Base-by-base conservation (phyloP, 2,797 vertebrate genomes). In the Xiphophorus birchmanni region DNA sequence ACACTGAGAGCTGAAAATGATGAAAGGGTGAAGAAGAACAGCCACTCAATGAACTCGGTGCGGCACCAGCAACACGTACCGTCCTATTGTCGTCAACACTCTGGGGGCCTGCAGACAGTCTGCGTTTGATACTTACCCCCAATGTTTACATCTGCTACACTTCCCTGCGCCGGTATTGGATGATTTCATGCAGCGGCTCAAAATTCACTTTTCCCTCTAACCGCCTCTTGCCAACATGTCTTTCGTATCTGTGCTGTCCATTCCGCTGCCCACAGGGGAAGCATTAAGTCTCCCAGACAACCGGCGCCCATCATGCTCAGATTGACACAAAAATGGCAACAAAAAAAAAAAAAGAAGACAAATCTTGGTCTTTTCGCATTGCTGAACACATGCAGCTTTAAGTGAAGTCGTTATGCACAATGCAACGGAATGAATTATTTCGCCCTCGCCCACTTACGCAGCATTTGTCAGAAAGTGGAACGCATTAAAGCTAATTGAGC, bases 401-500 rank as follows among this genome's bases (percentile, higher is more conserved):
- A 74, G 82, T 82, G 50, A 82, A 83, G 82, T 85, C 79, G 78
- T 89, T 84, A 86, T 81, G 84, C 88, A 88, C 85, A 89, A 84
- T 35, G 76, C 79, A 47, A 71, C 86, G 79, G 82, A 26, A 91
- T 91, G 76, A 89, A 92, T 92, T 67, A 85, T 84, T 80, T 77
- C 69, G 56, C 74, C 54, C 69, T 85, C 86, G 71, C 91, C 77
- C 78, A 88, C 88, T 92, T 87, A 75, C 80, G 72, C 86, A 71
- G 79, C 90, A 86, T 92, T 89, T 82, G 90, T 94, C 87, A 91
- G 89, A 82, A 84, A 82, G 85, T 63, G 79, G 87, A 91, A 89
- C 89, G 87, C 90, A 94, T 93, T 91, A 93, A 91, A 93, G 88
- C 90, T 93, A 93, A 94, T 94, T 93, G 93, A 94, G 89, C 91